These are phyloP conservation scores for Leptinotarsa lineolata DNA, from an alignment of 1,140 invertebrate genomes.

Conservation along the genomic window DNA sequence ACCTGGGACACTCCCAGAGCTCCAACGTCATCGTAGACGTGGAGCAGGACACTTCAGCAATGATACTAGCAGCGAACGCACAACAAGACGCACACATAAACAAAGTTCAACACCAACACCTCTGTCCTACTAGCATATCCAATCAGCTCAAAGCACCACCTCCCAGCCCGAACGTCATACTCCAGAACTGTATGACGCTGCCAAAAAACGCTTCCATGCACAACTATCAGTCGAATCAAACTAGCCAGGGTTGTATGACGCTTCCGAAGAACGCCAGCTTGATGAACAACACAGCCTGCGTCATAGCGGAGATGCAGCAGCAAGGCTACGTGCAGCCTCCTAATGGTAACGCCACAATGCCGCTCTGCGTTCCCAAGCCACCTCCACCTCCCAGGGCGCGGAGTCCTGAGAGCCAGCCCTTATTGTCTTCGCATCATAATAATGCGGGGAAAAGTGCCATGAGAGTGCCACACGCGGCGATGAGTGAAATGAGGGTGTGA, in stretches of 20 bases:
- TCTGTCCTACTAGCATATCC: slow-evolving; percentile 65
- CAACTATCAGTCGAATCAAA: slow-evolving; percentile 44
- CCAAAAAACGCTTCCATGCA: slow-evolving; percentile 60
- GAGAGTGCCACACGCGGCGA: slow-evolving; percentile 73
- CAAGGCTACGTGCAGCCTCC: slow-evolving; percentile 61
- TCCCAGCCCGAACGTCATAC: slow-evolving; percentile 64
- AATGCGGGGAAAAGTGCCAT: slow-evolving; percentile 41
- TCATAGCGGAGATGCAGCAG: slow-evolving; percentile 63
- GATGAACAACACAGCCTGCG: slow-evolving; percentile 60
- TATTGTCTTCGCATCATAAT: slow-evolving; percentile 55
- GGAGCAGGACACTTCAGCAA: slow-evolving; percentile 71
- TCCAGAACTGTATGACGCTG: slow-evolving; percentile 66
- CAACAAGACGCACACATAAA: slow-evolving; percentile 51
- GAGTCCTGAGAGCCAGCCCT: slow-evolving; percentile 63
- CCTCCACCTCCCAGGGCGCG: slow-evolving; percentile 63
- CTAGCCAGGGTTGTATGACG: slow-evolving; percentile 62
- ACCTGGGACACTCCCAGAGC: slow-evolving; percentile 69
- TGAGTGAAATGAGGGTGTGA: slow-evolving; percentile 86
- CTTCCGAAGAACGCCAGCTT: slow-evolving; percentile 63
- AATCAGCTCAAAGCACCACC: slow-evolving; percentile 62
- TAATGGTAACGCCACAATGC: slow-evolving; percentile 61
- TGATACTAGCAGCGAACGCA: slow-evolving; percentile 66
- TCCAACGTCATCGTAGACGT: slow-evolving; percentile 79
- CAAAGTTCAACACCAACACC: slow-evolving; percentile 61
- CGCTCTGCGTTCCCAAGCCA: slow-evolving; percentile 61